Conservation (phyloP, 2,113 vertebrate species). For the Smithornis capensis region DNA sequence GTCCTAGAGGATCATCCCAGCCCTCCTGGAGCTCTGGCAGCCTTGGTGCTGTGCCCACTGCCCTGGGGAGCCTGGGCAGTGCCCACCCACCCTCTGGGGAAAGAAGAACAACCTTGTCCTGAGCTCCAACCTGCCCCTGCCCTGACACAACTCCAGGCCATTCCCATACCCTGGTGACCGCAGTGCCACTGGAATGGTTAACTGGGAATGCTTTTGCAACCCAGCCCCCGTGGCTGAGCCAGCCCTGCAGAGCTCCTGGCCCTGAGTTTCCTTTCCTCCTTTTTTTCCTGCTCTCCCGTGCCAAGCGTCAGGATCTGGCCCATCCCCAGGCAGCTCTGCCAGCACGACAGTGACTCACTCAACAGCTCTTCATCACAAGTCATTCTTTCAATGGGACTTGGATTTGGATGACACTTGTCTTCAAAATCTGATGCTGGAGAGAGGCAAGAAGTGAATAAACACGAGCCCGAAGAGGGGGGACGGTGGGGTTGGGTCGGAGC, state of each 20-base stretch:
- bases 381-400: neutral
- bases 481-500: too few species aligned
- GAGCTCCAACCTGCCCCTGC: neutral
- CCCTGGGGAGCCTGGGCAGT: neutral
- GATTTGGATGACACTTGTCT: neutral
- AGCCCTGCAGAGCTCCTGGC: neutral
- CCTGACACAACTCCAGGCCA: neutral
- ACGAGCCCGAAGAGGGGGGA: accelerated
- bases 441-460: neutral
- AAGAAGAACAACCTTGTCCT: neutral
- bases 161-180: too few species aligned
- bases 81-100: neutral
- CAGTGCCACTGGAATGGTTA: neutral
- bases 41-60: neutral
- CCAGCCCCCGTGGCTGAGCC: neutral
- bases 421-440: neutral
- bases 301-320: neutral
- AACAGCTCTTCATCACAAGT: neutral
- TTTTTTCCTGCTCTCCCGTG: neutral
- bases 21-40: neutral
- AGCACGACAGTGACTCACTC: neutral
- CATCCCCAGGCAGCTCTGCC: neutral
- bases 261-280: neutral
- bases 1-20: neutral
- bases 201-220: neutral